A percentile compares a stretch with the other conserved stretches of the same genome.
These are phyloP conservation scores for Dromococcyx pavoninus DNA, from an alignment of 2,797 vertebrate species.

Conservation along the genomic window DNA sequence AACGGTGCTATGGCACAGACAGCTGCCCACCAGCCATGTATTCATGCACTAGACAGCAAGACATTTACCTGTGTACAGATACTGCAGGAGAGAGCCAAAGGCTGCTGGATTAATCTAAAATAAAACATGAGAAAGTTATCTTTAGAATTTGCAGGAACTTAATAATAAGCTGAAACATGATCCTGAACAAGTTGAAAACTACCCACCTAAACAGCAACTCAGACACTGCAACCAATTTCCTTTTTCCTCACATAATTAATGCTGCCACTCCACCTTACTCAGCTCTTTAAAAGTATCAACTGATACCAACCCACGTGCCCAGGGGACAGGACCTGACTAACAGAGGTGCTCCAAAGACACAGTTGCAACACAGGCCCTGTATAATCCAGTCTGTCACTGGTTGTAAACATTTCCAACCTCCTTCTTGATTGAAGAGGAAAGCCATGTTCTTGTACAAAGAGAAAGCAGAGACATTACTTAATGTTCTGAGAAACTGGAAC, in stretches of 20 bases:
- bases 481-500: background rate
- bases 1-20: background rate
- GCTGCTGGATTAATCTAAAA: slow-evolving; percentile 93
- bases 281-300: background rate
- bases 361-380: background rate
- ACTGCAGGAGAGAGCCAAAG: slow-evolving; percentile 91
- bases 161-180: background rate
- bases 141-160: background rate
- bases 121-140: slow-evolving; percentile 14
- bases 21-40: background rate
- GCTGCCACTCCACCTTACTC: background rate
- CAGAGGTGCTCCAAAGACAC: background rate
- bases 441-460: background rate
- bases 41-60: background rate
- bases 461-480: background rate
- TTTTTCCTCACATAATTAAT: background rate
- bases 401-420: background rate
- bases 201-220: background rate
- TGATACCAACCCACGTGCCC: background rate
- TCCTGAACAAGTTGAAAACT: background rate
- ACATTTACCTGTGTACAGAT: slow-evolving; percentile 91
- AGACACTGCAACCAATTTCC: background rate
- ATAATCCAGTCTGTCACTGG: background rate
- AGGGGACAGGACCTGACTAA: background rate
- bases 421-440: background rate